These are phyloP conservation scores for Thamnophis elegans DNA, from an alignment of 2,797 vertebrate genomes.

Conservation along the genomic window DNA sequence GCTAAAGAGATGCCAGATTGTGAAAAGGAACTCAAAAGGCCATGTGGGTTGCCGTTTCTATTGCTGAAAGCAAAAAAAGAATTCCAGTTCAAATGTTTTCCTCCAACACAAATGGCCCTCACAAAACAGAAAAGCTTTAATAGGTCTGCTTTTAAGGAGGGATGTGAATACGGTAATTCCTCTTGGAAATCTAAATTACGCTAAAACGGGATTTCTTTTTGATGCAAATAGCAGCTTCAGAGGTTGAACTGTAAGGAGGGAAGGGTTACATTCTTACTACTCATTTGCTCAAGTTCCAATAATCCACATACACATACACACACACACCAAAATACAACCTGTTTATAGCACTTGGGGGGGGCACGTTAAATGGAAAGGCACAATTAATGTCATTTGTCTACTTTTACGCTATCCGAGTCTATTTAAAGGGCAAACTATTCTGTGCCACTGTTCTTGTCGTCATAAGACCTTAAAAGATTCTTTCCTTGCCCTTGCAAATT, in stretches of 20 bases:
- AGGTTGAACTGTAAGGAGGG: not conserved
- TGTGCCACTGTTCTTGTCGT: not conserved
- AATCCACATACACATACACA: not conserved
- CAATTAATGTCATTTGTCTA: not conserved
- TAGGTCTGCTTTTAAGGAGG: not conserved
- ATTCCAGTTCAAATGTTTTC: not conserved
- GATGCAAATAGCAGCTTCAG: not conserved
- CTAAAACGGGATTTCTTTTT: not conserved
- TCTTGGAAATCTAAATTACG: not conserved
- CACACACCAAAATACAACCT: not conserved
- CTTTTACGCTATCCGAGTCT: not conserved
- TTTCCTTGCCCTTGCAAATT: not conserved
- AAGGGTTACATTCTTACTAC: not conserved
- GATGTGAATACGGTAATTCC: not conserved
- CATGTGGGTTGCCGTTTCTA: not conserved
- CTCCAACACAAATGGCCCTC: not conserved
- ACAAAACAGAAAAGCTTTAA: not conserved
- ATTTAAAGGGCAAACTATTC: not conserved
- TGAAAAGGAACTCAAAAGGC: not conserved
- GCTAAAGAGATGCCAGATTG: slow-evolving; percentile 1
- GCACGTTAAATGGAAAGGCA: not conserved
- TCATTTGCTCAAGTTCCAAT: not conserved
- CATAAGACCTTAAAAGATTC: not conserved
- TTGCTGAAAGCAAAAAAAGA: not conserved
- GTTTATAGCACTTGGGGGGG: not conserved